Conservation (phyloP, 2,888 invertebrate genomes). For the Pheosia tremula region DNA sequence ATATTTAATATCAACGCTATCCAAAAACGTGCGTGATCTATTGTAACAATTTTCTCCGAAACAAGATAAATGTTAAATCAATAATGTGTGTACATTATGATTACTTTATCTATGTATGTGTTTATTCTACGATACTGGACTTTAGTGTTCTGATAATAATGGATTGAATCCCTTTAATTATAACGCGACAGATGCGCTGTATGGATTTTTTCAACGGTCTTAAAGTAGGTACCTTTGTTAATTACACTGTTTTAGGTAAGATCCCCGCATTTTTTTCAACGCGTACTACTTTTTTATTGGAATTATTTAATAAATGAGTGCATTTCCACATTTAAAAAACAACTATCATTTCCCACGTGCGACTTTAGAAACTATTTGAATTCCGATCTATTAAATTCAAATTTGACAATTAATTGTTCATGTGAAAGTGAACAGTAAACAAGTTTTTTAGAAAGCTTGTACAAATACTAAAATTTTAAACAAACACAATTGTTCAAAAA, state of each 20-base stretch:
- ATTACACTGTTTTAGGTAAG: not conserved
- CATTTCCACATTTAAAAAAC: not conserved
- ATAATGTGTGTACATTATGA: constrained; percentile 45
- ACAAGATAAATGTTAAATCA: constrained; percentile 49
- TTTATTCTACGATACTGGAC: constrained; percentile 48
- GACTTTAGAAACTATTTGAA: not conserved
- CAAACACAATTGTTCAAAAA: constrained; percentile 16
- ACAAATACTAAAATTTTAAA: constrained; percentile 5
- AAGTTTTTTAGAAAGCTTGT: constrained; percentile 1
- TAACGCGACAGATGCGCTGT: constrained; percentile 17
- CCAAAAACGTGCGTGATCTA: constrained; percentile 22
- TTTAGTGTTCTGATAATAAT: constrained; percentile 45
- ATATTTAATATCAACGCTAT: not conserved
- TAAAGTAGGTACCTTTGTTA: constrained; percentile 2
- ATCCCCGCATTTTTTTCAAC: not conserved
- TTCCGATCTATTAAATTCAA: not conserved
- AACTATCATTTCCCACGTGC: constrained; percentile 6
- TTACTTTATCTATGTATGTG: constrained; percentile 39
- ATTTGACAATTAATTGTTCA: constrained; percentile 1
- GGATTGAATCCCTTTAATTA: constrained; percentile 24
- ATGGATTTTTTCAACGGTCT: constrained; percentile 20
- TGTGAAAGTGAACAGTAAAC: constrained; percentile 1
- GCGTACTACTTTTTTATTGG: not conserved
- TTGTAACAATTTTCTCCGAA: constrained; percentile 53
- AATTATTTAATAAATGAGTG: not conserved